Evolutionary conservation across 1,140 invertebrate genomes (phyloP).

Genomic region (Lasioglossum baleicum): DNA sequence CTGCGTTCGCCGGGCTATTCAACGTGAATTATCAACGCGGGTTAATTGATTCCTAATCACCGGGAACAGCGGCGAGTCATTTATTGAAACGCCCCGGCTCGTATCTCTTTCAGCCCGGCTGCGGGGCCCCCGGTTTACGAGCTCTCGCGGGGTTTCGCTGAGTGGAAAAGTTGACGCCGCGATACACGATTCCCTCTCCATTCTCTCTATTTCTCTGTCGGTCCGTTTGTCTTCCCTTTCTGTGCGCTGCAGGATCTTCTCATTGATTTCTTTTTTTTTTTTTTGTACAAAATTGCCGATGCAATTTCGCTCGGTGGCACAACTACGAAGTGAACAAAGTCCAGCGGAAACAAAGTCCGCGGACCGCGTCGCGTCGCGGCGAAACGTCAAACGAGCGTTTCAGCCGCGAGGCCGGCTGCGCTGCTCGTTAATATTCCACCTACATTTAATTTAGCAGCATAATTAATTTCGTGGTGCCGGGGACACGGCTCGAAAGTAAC

Average conservation of each 20-base stretch:
- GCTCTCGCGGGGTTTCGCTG: not conserved
- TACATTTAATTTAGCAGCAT: conserved; percentile 23
- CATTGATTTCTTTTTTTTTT: not conserved
- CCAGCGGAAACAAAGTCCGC: too few relatives aligned
- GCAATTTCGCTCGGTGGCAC: not conserved
- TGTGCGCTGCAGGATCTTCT: too few relatives aligned
- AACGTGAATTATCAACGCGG: conserved; percentile 42
- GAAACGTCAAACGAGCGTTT: conserved; percentile 3
- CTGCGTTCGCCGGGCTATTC: conserved; percentile 26
- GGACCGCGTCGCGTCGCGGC: not conserved
- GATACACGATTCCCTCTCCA: not conserved
- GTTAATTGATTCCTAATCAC: conserved; percentile 51
- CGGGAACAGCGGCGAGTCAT: conserved; percentile 5
- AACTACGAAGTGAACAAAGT: too few relatives aligned
- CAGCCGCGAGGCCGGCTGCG: not conserved
- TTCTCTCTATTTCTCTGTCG: not conserved
- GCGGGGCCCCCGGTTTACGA: not conserved
- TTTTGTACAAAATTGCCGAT: not conserved
- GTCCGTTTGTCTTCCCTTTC: not conserved
- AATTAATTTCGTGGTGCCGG: conserved; percentile 49
- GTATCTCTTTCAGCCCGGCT: not conserved
- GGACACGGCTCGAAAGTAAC: conserved; percentile 7
- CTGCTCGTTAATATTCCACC: conserved; percentile 26
- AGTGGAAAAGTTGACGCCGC: not conserved
- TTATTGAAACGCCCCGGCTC: conserved; percentile 24